Percentiles rank a stretch among this genome's conserved stretches.
These are phyloP conservation scores for Drosophila ogumai DNA, from an alignment of 1,140 invertebrate species.

Conservation along the genomic window DNA sequence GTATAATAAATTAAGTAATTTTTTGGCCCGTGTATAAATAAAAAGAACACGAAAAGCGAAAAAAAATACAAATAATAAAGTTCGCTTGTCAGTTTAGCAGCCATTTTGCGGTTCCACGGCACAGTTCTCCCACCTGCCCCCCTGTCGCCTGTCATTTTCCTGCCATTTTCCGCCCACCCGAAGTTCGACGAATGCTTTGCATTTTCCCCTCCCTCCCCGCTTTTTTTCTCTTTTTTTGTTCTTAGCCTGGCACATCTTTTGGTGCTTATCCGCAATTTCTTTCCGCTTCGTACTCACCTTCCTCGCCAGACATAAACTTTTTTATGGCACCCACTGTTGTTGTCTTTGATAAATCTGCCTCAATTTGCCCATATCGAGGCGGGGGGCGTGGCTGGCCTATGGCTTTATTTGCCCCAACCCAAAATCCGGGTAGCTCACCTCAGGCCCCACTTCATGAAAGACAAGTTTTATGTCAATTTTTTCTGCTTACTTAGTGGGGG, in stretches of 20 bases:
- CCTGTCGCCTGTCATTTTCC: slow-evolving; percentile 10
- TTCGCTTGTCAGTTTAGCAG: slow-evolving; percentile 85
- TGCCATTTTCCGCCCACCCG: slow-evolving; percentile 39
- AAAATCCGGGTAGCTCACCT: slow-evolving; percentile 5
- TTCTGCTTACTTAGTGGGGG: slow-evolving; percentile 64
- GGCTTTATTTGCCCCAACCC: slow-evolving; percentile 59
- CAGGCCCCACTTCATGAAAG: slow-evolving; percentile 68
- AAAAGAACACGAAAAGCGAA: slow-evolving; percentile 14
- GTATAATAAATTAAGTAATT: background rate
- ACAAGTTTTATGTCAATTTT: slow-evolving; percentile 80
- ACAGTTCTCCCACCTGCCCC: slow-evolving; percentile 34
- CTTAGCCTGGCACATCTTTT: slow-evolving; percentile 54
- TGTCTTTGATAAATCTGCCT: slow-evolving; percentile 83
- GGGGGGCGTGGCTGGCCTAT: slow-evolving; percentile 58
- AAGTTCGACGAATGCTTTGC: slow-evolving; percentile 56
- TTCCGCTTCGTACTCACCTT: slow-evolving; percentile 70
- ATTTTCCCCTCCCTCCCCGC: slow-evolving; percentile 29
- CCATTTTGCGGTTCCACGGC: slow-evolving; percentile 83
- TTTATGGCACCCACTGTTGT: slow-evolving; percentile 83
- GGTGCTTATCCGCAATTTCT: slow-evolving; percentile 79
- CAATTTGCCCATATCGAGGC: slow-evolving; percentile 80
- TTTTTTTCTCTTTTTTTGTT: slow-evolving; percentile 1
- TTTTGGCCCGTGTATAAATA: slow-evolving; percentile 19
- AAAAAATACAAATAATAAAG: slow-evolving; percentile 78
- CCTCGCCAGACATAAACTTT: slow-evolving; percentile 74